Percentiles rank a stretch among this genome's conserved stretches.
Conservation (phyloP, 2,113 vertebrate genomes). For the Zosterops borbonicus region DNA sequence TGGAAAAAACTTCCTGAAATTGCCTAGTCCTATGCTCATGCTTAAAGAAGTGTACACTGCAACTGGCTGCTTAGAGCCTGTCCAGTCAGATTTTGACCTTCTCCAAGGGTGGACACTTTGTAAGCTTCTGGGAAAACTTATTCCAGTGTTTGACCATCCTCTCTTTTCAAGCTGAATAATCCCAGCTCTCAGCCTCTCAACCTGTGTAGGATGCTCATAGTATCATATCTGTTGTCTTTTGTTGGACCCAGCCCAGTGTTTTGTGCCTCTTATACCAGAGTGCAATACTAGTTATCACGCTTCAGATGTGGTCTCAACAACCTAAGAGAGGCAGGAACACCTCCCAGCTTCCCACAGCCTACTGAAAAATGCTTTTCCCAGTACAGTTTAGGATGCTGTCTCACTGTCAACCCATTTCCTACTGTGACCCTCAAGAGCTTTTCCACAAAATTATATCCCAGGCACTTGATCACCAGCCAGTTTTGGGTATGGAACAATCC, state of each 20-base stretch:
- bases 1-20: neutral
- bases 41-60: neutral
- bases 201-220: neutral
- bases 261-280: neutral
- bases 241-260: neutral
- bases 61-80: neutral
- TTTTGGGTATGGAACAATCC: neutral
- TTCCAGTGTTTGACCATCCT: neutral
- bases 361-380: neutral
- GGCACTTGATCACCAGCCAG: neutral
- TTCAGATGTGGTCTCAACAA: neutral
- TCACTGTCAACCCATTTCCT: neutral
- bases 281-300: neutral
- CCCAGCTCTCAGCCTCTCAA: neutral
- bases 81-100: neutral
- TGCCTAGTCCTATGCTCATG: accelerated
- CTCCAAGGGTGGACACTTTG: neutral
- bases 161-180: neutral
- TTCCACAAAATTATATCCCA: neutral
- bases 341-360: neutral
- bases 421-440: accelerated
- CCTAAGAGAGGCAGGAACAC: neutral
- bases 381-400: neutral
- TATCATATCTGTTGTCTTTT: neutral
- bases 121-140: neutral